Conservation (phyloP, 2,888 invertebrate genomes). For the Dolomedes plantarius region DNA sequence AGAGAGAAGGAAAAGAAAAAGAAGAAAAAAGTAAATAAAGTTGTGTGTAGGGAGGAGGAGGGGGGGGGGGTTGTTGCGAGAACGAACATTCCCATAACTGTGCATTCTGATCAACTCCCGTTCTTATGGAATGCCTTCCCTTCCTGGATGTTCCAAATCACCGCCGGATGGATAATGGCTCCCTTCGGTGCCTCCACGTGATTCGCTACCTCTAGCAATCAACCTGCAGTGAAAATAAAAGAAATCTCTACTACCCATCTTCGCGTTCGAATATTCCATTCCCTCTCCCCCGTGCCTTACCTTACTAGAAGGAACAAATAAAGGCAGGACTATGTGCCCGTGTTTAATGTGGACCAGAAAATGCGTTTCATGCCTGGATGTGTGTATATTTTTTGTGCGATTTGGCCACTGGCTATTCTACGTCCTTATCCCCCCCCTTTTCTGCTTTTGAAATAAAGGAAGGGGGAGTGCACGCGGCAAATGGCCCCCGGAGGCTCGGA, state of each 20-base stretch:
- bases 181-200: conserved; percentile 44
- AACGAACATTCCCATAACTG: conserved; percentile 51
- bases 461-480: conserved; percentile 39
- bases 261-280: conserved; percentile 6
- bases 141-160: conserved; percentile 21
- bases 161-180: conserved; percentile 51
- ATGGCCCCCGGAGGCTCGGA: conserved; percentile 65
- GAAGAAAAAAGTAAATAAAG: too few species aligned
- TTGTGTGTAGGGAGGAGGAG: background rate
- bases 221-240: conserved; percentile 39
- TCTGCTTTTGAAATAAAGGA: conserved; percentile 16
- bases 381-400: conserved; percentile 30
- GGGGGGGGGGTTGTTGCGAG: background rate
- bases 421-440: conserved; percentile 13
- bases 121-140: conserved; percentile 12
- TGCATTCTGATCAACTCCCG: conserved; percentile 68
- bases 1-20: conserved; percentile 12
- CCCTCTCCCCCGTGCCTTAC: background rate
- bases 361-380: conserved; percentile 61
- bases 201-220: conserved; percentile 27
- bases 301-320: conserved; percentile 7
- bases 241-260: conserved; percentile 35
- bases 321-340: conserved; percentile 1
- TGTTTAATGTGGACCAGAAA: conserved; percentile 52
- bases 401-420: conserved; percentile 10